Percentiles rank a stretch among this genome's conserved stretches.
phyloP scores from a whole-genome alignment of 2,113 vertebrate species.

The Leptobrachium ailaonicum region DNA sequence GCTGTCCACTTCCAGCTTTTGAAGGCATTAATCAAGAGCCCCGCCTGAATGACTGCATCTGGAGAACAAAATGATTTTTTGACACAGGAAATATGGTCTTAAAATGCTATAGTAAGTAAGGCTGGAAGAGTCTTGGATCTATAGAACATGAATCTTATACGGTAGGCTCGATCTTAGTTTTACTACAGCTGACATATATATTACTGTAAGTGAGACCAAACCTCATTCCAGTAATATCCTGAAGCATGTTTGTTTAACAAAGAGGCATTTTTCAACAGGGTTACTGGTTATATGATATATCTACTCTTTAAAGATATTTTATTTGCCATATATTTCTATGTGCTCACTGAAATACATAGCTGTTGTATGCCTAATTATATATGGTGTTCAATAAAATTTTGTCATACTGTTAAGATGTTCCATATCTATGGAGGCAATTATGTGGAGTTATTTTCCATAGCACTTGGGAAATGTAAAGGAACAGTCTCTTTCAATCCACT shows the following conservation, averaged over 20 bases:
- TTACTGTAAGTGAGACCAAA: slow-evolving; percentile 19
- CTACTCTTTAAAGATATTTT: background rate
- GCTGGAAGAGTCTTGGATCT: slow-evolving; percentile 8
- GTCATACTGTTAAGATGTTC: too few relatives aligned
- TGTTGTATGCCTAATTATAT: too few relatives aligned
- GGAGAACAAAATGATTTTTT: slow-evolving; percentile 32
- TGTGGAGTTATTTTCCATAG: too few relatives aligned
- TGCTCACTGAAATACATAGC: too few relatives aligned
- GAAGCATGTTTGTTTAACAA: slow-evolving; percentile 24
- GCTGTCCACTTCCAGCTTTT: slow-evolving; percentile 40
- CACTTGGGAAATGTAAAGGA: too few relatives aligned
- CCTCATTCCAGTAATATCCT: slow-evolving; percentile 22
- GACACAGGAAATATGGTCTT: slow-evolving; percentile 30
- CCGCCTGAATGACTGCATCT: slow-evolving; percentile 12
- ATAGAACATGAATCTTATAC: slow-evolving; percentile 32
- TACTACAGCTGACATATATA: slow-evolving; percentile 6
- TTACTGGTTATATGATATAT: background rate
- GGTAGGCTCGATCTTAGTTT: slow-evolving; percentile 3
- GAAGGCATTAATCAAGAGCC: slow-evolving; percentile 38
- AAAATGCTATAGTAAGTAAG: slow-evolving; percentile 26
- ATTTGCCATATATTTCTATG: too few relatives aligned
- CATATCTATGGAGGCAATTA: too few relatives aligned
- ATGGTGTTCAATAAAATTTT: too few relatives aligned
- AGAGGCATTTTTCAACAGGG: background rate
- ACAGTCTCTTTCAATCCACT: too few relatives aligned